Conservation (phyloP, 2,113 vertebrate species). For the Phocoena sinus region DNA sequence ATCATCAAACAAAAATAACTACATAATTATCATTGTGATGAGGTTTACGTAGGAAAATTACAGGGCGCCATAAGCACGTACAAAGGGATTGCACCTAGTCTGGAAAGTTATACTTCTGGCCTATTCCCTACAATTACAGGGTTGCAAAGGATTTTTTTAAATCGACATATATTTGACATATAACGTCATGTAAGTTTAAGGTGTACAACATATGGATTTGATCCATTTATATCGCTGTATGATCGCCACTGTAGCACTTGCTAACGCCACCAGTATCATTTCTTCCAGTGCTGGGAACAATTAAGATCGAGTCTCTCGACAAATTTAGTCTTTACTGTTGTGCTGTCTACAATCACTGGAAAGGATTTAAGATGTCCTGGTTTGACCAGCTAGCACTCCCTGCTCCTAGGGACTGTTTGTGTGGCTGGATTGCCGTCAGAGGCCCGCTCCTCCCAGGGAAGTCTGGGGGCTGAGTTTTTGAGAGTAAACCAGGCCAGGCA, state of each 20-base stretch:
- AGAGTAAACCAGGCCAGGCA: neutral
- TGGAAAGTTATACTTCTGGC: neutral
- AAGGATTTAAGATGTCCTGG: neutral
- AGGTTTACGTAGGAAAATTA: neutral
- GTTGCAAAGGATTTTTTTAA: neutral
- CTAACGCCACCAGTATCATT: neutral
- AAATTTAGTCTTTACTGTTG: neutral
- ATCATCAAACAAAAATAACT: neutral
- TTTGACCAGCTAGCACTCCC: neutral
- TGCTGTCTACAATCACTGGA: neutral
- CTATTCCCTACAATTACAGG: neutral
- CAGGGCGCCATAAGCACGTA: rapidly evolving
- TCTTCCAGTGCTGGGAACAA: neutral
- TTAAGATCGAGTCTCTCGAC: neutral
- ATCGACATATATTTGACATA: neutral
- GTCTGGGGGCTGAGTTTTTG: neutral
- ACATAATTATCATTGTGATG: neutral
- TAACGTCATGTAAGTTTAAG: neutral
- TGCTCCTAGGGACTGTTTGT: neutral
- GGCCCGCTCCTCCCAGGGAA: neutral
- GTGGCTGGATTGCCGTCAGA: neutral
- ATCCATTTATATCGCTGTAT: neutral
- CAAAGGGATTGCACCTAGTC: neutral
- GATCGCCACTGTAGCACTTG: neutral
- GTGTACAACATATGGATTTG: neutral